phyloP scores from a whole-genome alignment of 2,797 vertebrate genomes.

The Falco peregrinus region DNA sequence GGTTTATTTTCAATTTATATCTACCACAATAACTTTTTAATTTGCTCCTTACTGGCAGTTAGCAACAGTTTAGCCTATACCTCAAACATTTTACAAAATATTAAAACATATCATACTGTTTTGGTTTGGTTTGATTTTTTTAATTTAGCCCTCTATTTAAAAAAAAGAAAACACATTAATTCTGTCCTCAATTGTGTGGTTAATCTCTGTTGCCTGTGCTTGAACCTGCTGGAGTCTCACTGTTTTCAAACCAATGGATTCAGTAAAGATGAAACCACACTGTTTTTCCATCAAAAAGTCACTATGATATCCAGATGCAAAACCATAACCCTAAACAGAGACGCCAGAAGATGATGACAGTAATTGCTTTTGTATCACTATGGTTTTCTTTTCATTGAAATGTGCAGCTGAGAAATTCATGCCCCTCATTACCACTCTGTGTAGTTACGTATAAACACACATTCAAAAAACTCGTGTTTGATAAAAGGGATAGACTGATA shows the following conservation, averaged over 20 bases:
- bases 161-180: neutral
- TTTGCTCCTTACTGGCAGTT: neutral
- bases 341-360: neutral
- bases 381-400: neutral
- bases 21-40: neutral
- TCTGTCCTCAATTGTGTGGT: neutral
- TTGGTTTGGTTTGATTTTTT: neutral
- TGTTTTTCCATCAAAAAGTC: conserved; percentile 2
- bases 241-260: neutral
- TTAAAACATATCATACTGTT: neutral
- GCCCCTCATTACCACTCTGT: neutral
- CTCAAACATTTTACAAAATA: neutral
- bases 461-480: fast-evolving
- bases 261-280: neutral
- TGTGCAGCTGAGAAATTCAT: neutral
- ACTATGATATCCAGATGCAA: neutral
- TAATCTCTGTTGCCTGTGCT: neutral
- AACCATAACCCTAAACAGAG: neutral
- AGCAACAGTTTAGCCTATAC: neutral
- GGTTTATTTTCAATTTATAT: neutral
- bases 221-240: neutral
- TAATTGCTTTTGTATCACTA: neutral
- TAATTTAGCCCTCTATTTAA: neutral
- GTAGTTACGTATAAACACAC: neutral
- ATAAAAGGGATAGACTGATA: neutral